These are phyloP conservation scores for Acanthurus lineatus DNA, from an alignment of 2,797 vertebrate genomes.

Conservation along the genomic window DNA sequence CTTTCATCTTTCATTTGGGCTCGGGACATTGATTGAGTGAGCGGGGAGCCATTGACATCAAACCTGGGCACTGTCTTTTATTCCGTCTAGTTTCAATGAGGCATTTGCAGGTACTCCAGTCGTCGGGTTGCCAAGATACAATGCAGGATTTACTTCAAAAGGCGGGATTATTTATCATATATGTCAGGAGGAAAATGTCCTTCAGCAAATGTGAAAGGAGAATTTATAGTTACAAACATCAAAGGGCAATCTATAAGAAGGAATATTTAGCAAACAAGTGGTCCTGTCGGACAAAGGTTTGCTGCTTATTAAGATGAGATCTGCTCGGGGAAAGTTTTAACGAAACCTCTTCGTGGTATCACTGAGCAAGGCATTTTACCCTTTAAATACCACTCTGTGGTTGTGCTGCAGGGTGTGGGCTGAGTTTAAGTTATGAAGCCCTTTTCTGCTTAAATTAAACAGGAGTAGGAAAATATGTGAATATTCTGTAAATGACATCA, in stretches of 20 bases:
- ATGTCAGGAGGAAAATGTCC: constrained; percentile 29
- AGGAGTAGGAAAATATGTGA: background rate
- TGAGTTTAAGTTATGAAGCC: background rate
- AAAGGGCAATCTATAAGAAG: constrained; percentile 4
- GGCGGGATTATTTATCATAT: constrained; percentile 45
- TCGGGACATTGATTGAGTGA: constrained; percentile 69
- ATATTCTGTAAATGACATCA: too few relatives aligned
- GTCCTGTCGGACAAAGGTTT: background rate
- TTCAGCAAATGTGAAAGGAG: constrained; percentile 30
- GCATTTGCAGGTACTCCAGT: constrained; percentile 50
- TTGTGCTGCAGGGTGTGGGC: too few relatives aligned
- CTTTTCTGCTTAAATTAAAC: background rate
- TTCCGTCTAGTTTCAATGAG: constrained; percentile 40
- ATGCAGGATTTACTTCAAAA: constrained; percentile 55
- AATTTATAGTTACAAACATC: constrained; percentile 34
- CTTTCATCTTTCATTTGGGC: constrained; percentile 71
- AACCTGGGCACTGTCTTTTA: constrained; percentile 66
- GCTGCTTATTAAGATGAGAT: background rate
- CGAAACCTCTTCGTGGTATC: background rate
- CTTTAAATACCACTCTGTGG: background rate
- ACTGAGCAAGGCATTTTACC: background rate
- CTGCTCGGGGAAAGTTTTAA: background rate
- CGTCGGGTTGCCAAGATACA: constrained; percentile 38
- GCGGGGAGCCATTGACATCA: constrained; percentile 69
- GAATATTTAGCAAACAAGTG: background rate